Percentiles rank a stretch among this genome's conserved stretches.
Evolutionary conservation across 2,888 invertebrate genomes (phyloP).

Genomic region (Oxyteleia sp.): DNA sequence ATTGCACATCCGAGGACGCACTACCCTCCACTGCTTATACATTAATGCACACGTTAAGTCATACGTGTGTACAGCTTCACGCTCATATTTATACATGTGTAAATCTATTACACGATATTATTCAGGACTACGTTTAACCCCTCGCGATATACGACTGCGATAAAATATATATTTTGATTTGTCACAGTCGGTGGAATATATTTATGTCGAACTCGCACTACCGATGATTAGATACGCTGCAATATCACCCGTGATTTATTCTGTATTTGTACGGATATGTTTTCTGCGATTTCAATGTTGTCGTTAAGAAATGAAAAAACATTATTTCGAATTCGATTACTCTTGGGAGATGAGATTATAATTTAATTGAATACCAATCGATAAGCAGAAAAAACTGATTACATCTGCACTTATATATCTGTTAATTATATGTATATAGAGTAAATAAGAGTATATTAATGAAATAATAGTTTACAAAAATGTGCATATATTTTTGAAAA

Average conservation of each 20-base stretch:
- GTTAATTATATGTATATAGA: no score
- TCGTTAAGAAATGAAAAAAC: slow-evolving; percentile 1
- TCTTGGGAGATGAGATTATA: no score
- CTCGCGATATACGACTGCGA: slow-evolving; percentile 73
- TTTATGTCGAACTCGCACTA: slow-evolving; percentile 78
- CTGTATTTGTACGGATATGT: slow-evolving; percentile 39
- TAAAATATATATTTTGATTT: slow-evolving; percentile 80
- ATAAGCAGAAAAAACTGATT: no score
- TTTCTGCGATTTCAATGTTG: not conserved
- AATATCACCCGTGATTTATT: slow-evolving; percentile 68
- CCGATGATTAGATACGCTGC: slow-evolving; percentile 79
- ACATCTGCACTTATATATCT: no score
- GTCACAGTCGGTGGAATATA: slow-evolving; percentile 76
- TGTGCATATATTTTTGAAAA: no score
- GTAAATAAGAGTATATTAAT: no score
- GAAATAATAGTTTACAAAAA: no score
- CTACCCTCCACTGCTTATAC: slow-evolving; percentile 51
- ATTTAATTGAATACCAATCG: no score
- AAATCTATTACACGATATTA: slow-evolving; percentile 67
- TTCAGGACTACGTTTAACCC: slow-evolving; percentile 48
- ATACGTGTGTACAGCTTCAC: slow-evolving; percentile 50
- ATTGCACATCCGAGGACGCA: slow-evolving; percentile 78
- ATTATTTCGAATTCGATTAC: not conserved
- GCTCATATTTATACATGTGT: slow-evolving; percentile 63
- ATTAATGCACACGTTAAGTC: slow-evolving; percentile 59